Evolutionary conservation across 2,113 vertebrate genomes (phyloP), one percentile per base, ranked within the genome.

Genomic region (Pachypanchax playfairii): DNA sequence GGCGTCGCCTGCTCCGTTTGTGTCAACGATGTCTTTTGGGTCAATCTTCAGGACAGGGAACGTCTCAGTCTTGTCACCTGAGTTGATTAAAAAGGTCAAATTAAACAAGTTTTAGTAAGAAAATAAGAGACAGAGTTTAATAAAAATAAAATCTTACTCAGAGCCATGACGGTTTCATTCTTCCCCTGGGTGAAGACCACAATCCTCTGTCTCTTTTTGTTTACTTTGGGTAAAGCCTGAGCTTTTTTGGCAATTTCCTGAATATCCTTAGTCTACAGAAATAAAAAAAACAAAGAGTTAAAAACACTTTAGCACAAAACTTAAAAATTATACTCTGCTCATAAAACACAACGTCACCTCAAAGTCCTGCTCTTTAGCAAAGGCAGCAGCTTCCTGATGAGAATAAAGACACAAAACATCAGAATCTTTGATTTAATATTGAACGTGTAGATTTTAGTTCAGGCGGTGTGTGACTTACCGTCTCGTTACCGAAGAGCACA

Each of bases 1-100:
- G 4, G 97, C 97, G 81, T 99, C 97, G 56, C 97, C 97, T 49
- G 97, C 97, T 87, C 97, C 97, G 60, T 94, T 99, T 77, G 97
- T 99, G 87, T 99, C 97, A 75, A 98, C 90, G n/a, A 99, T 94
- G 83, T 96, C 91, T 83, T 94, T 93, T 73, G 95, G 93, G 79
- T 98, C 93, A 39, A 94, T 95, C 84, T 92, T 90, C 79, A 97
- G 72, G 24, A 98, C 95, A 21, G 95, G 88, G 81, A 95, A 99
- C 44, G 89, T 77, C 15, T 90, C 88, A 36, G 96, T 86, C 83
- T 94, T 93, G 70, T 87, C 94, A 90, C 49, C 77, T 95, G 84
- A 17, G 60, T 60, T 69, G 14, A 84, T 36, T 79, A 77, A 61
- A 58, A 54, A 71, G 18, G 6, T 24, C 1, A 35, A 0, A 31